Percentiles rank a stretch among this genome's conserved stretches.
phyloP scores from a whole-genome alignment of 35 echinoderm and acorn worm species.

The Heliocidaris erythrogramma region DNA sequence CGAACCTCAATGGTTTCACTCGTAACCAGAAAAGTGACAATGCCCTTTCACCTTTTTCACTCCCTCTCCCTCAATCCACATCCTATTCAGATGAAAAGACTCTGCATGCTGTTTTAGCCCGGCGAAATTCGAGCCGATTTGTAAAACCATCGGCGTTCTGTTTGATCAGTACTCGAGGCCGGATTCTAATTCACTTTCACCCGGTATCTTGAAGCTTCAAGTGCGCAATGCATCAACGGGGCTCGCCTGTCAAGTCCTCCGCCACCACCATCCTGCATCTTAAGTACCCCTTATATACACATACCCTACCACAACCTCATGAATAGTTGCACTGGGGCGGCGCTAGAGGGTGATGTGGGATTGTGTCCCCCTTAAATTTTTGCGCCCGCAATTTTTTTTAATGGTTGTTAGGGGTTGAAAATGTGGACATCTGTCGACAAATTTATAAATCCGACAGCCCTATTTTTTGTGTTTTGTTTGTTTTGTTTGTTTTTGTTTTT shows the following conservation, averaged over 20 bases:
- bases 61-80: neutral
- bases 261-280: neutral
- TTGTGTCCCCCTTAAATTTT: too few relatives aligned
- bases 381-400: too few relatives aligned
- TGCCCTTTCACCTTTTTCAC: neutral
- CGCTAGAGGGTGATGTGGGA: too few relatives aligned
- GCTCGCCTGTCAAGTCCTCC: neutral
- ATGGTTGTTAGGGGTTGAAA: too few relatives aligned
- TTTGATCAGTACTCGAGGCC: constrained; percentile 8
- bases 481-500: too few relatives aligned
- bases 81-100: neutral
- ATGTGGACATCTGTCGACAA: too few relatives aligned
- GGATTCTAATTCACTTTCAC: neutral
- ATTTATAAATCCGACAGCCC: too few relatives aligned
- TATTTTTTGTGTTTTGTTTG: too few relatives aligned
- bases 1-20: neutral
- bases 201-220: neutral
- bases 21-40: neutral
- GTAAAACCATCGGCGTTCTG: neutral
- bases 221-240: neutral
- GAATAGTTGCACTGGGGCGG: neutral
- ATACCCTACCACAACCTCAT: neutral
- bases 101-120: neutral
- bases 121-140: neutral
- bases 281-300: constrained; percentile 3